Evolutionary conservation across 2,888 invertebrate species (phyloP).

Genomic region (Apantesis nais): DNA sequence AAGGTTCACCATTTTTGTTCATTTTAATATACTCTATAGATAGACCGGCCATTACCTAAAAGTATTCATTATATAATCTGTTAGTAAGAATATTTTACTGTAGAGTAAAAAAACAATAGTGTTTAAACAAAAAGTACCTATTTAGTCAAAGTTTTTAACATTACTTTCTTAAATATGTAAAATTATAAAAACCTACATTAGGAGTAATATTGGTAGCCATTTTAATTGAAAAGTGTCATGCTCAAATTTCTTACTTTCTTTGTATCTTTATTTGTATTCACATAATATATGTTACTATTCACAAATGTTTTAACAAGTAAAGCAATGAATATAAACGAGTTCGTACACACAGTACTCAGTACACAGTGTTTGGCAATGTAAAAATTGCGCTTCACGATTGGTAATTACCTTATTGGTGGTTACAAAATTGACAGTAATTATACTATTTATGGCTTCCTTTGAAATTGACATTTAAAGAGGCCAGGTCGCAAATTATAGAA

Average conservation of each 20-base stretch:
- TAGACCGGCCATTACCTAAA: background rate
- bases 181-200: background rate
- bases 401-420: background rate
- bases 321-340: background rate
- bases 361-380: background rate
- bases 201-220: background rate
- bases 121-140: no score
- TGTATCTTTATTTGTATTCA: background rate
- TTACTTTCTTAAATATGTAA: background rate
- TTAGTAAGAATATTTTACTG: background rate
- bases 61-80: background rate
- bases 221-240: background rate
- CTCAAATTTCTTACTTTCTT: background rate
- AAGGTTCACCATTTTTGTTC: no score
- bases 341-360: no score
- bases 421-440: background rate
- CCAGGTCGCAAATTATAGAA: background rate
- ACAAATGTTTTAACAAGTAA: background rate
- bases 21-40: no score
- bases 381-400: background rate
- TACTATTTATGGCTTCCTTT: background rate
- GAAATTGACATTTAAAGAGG: background rate
- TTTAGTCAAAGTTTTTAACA: background rate
- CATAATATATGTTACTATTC: background rate
- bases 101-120: background rate